These are phyloP conservation scores for Lordiphosa clarofinis DNA, from an alignment of 1,140 invertebrate genomes.

Conservation along the genomic window DNA sequence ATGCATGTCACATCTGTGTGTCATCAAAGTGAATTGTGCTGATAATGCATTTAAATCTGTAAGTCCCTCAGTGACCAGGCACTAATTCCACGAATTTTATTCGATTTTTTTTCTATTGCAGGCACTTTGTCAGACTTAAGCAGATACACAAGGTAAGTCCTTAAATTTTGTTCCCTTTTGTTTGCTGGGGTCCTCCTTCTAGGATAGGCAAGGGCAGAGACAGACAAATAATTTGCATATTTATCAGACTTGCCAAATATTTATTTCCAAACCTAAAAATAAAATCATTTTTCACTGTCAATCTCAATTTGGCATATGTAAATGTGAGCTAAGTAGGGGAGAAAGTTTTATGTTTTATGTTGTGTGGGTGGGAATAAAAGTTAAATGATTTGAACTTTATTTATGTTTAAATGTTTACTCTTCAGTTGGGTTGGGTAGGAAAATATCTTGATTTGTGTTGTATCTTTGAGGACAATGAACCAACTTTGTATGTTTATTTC, in stretches of 20 bases:
- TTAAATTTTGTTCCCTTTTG: slow-evolving; percentile 19
- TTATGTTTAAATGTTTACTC: slow-evolving; percentile 1
- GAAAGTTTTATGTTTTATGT: slow-evolving; percentile 5
- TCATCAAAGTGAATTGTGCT: slow-evolving; percentile 59
- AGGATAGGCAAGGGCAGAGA: slow-evolving; percentile 8
- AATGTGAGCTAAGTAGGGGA: slow-evolving; percentile 9
- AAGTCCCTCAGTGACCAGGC: slow-evolving; percentile 8
- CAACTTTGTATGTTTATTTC: no score
- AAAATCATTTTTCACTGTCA: slow-evolving; percentile 60
- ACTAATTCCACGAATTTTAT: slow-evolving; percentile 24
- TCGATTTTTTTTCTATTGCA: slow-evolving; percentile 23
- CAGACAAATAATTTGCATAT: slow-evolving; percentile 60
- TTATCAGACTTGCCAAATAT: slow-evolving; percentile 48
- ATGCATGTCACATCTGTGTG: slow-evolving; percentile 41
- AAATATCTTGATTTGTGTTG: no score
- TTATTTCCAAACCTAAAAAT: slow-evolving; percentile 27
- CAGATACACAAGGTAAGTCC: slow-evolving; percentile 30
- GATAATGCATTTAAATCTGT: slow-evolving; percentile 54
- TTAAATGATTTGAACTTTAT: slow-evolving; percentile 15
- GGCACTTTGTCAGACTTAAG: slow-evolving; percentile 19
- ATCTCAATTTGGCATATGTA: slow-evolving; percentile 43
- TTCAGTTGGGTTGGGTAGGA: background rate
- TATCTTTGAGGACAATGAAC: no score
- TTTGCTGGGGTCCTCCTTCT: slow-evolving; percentile 12
- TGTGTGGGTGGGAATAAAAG: slow-evolving; percentile 8